Evolutionary conservation across 1,140 invertebrate species (phyloP).

Genomic region (Drosophila takahashii): DNA sequence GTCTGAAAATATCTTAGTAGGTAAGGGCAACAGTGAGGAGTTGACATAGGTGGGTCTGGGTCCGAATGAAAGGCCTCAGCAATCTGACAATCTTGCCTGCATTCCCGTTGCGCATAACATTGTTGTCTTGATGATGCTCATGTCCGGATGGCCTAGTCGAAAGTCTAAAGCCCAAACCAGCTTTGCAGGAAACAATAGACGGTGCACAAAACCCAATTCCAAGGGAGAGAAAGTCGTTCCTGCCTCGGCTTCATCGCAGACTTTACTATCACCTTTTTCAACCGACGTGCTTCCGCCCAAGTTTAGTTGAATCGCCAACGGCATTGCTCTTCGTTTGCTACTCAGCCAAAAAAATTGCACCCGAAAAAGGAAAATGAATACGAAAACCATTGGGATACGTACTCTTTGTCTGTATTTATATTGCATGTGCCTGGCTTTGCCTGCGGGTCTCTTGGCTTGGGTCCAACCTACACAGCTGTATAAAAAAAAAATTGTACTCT

Average conservation of each 20-base stretch:
- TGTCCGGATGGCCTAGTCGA: slow-evolving; percentile 35
- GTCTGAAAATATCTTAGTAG: neutral
- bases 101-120: slow-evolving; percentile 45
- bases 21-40: too few species aligned
- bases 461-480: slow-evolving; percentile 25
- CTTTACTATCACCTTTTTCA: slow-evolving; percentile 26
- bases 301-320: slow-evolving; percentile 11
- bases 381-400: slow-evolving; percentile 18
- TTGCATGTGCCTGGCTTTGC: slow-evolving; percentile 38
- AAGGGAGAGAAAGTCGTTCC: slow-evolving; percentile 27
- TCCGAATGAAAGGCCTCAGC: neutral
- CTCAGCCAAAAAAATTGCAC: slow-evolving; percentile 25
- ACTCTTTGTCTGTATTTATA: slow-evolving; percentile 58
- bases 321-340: slow-evolving; percentile 23
- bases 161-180: slow-evolving; percentile 23
- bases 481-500: neutral
- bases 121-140: slow-evolving; percentile 51
- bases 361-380: slow-evolving; percentile 9
- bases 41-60: neutral
- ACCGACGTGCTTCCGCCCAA: slow-evolving; percentile 25
- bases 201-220: slow-evolving; percentile 24
- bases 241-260: neutral
- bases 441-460: slow-evolving; percentile 29
- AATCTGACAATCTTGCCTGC: slow-evolving; percentile 48
- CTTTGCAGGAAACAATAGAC: slow-evolving; percentile 42